Conservation (phyloP, 2,888 invertebrate species). For the Ryuthela nishihirai region DNA sequence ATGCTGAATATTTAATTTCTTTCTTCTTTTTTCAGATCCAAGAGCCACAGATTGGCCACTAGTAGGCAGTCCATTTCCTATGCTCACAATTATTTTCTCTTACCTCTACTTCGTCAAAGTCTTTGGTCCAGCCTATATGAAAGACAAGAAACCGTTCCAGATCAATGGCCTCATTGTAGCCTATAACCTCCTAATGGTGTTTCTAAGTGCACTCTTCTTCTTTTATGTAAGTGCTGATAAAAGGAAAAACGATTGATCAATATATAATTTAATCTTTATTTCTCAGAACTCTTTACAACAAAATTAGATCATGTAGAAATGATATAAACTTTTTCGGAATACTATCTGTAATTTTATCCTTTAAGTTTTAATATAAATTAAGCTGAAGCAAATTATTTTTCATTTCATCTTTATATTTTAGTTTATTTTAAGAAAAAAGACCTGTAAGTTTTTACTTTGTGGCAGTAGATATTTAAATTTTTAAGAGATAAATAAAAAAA, state of each 20-base stretch:
- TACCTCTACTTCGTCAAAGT: conserved; percentile 43
- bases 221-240: conserved; percentile 29
- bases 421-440: too few species aligned
- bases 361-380: too few species aligned
- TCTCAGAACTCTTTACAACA: too few species aligned
- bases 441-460: too few species aligned
- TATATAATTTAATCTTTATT: neutral
- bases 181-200: conserved; percentile 41
- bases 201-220: conserved; percentile 38
- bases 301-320: too few species aligned
- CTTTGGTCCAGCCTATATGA: conserved; percentile 41
- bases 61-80: conserved; percentile 40
- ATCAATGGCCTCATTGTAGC: conserved; percentile 38
- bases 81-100: conserved; percentile 39
- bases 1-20: too few species aligned
- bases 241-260: neutral
- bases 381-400: too few species aligned
- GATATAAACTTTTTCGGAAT: too few species aligned
- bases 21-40: conserved; percentile 33
- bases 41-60: conserved; percentile 39
- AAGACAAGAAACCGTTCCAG: conserved; percentile 41
- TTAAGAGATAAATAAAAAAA: too few species aligned
- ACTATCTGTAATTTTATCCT: too few species aligned
- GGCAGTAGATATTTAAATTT: too few species aligned
- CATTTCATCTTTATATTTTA: too few species aligned